Evolutionary conservation across 2,113 vertebrate species (phyloP).

Genomic region (Pseudorasbora parva): DNA sequence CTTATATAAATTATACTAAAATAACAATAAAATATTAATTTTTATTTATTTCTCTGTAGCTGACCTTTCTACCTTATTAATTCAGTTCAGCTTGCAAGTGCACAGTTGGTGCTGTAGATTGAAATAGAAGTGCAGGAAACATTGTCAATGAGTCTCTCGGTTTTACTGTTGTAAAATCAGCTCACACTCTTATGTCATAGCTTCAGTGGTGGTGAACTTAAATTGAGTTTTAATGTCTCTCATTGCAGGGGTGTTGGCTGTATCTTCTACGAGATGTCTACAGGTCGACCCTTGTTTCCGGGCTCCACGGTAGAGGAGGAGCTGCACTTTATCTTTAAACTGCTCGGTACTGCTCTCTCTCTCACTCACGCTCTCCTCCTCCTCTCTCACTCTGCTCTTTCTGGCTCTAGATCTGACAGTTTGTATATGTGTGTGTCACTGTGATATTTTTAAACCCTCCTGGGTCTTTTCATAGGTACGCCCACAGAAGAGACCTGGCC

Average conservation of each 20-base stretch:
- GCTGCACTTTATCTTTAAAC: slow-evolving; percentile 91
- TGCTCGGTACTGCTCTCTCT: slow-evolving; percentile 79
- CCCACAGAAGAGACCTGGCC: slow-evolving; percentile 79
- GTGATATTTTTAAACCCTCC: slow-evolving; percentile 45
- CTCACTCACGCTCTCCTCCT: not conserved
- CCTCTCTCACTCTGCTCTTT: not conserved
- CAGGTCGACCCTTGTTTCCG: slow-evolving; percentile 88
- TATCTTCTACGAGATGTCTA: slow-evolving; percentile 92
- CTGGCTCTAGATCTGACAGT: slow-evolving; percentile 30
- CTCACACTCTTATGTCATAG: not conserved
- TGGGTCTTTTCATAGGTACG: slow-evolving; percentile 68
- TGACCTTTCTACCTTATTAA: not conserved
- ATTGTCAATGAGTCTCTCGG: not conserved
- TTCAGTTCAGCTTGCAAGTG: not conserved
- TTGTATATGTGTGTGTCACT: slow-evolving; percentile 12
- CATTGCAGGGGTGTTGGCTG: slow-evolving; percentile 86
- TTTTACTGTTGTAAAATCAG: not conserved
- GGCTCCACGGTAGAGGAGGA: slow-evolving; percentile 92
- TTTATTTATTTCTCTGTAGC: too few species aligned
- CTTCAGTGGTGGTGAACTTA: not conserved
- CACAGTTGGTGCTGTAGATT: not conserved
- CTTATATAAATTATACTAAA: too few species aligned
- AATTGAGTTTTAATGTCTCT: not conserved
- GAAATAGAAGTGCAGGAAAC: not conserved
- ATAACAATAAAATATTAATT: too few species aligned